Conservation (phyloP, 2,888 invertebrate genomes). For the Molorchus minor region DNA sequence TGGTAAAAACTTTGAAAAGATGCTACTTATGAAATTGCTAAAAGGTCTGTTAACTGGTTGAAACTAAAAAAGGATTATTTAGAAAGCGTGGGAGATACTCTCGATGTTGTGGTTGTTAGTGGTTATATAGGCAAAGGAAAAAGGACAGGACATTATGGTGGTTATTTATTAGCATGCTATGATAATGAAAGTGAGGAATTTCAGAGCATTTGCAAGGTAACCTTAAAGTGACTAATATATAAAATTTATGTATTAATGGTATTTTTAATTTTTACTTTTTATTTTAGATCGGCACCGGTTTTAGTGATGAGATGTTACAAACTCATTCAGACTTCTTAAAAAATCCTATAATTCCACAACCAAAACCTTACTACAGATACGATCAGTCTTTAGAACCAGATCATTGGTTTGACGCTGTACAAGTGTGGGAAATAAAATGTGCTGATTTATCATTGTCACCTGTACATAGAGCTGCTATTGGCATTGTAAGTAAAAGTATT, state of each 20-base stretch:
- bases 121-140: constrained; percentile 94
- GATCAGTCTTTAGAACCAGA: constrained; percentile 81
- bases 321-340: constrained; percentile 80
- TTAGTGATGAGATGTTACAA: constrained; percentile 89
- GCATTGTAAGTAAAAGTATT: constrained; percentile 81
- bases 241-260: too few relatives aligned
- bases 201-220: constrained; percentile 90
- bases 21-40: constrained; percentile 97
- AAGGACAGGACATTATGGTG: constrained; percentile 92
- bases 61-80: constrained; percentile 98
- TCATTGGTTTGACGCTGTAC: constrained; percentile 86
- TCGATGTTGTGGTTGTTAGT: constrained; percentile 96
- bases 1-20: constrained; percentile 94
- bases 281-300: constrained; percentile 87
- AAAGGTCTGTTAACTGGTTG: constrained; percentile 92
- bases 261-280: too few relatives aligned
- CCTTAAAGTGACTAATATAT: constrained; percentile 5
- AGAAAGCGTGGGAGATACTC: constrained; percentile 94
- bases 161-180: constrained; percentile 94
- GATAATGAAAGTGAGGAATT: constrained; percentile 90
- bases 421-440: constrained; percentile 80
- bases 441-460: constrained; percentile 98
- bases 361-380: constrained; percentile 83
- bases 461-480: constrained; percentile 87
- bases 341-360: constrained; percentile 75